Evolutionary conservation across 2,113 vertebrate genomes (phyloP), one percentile per base, ranked within the genome.

Genomic region (Oxygymnocypris stewartii): DNA sequence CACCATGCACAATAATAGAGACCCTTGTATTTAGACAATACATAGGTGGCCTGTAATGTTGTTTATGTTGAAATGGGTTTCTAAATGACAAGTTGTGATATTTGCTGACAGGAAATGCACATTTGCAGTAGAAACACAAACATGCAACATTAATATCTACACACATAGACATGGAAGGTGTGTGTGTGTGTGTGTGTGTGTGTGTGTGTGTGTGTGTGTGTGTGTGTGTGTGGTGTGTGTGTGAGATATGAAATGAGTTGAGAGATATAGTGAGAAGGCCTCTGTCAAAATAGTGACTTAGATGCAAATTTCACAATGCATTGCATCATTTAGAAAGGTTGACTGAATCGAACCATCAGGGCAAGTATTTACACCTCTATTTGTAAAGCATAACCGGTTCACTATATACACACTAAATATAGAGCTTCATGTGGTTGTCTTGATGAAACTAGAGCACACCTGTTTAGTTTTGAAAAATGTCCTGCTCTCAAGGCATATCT

Each of bases 61-160:
- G 57, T 23, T 9, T 59, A 59, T 57, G 54, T 57, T 0, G 0
- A 20, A 57, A 75, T 44, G 16, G 54, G 49, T 23, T 61, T 74
- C 79, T 75, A 85, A 61, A 73, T 18, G 23, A 37, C 20, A 71
- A 69, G 88, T 82, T 89, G 31, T 85, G 80, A 89, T 89, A 59
- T 87, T 79, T 83, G 85, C 71, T 44, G 69, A 54, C 31, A 40
- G 23, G 37, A 40, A 35, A 57, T 73, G 44, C 40, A 63, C 37
- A 79, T 23, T 44, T 40, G 84, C 74, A 54, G 83, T 31, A 89
- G 25, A 37, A 23, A 23, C 44, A 86, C 61, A 42, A 65, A 81
- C 90, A 91, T 91, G 80, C 80, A 71, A 78, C 47, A 54, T 78
- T 54, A 54, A 78, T 47, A 78, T 54, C 75, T 25, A 20, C 13